Base-by-base conservation (phyloP, 2,797 vertebrate species). In the Peromyscus eremicus region DNA sequence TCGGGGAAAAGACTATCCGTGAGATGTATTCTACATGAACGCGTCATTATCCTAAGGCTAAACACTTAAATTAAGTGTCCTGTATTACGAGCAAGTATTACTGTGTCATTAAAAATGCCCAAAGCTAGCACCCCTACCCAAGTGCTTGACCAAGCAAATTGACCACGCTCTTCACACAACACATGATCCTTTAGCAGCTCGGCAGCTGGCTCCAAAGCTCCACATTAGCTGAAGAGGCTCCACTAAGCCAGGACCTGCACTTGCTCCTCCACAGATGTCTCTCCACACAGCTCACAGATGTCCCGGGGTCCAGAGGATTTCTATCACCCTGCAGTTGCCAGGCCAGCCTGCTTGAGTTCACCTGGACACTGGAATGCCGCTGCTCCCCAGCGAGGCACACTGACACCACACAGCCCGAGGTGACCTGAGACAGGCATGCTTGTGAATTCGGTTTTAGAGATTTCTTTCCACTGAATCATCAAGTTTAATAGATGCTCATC, bases 51-150 rank as follows among this genome's bases (percentile, higher is more conserved):
- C 16, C 87, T 13, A 14, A 71, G 70, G 19, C n/a, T 32, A 79
- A 32, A 34, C 29, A 32, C 4, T 79, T 77, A 16, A 29, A 46
- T 32, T 46, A 82, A 57, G 12, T 14, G 17, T 19, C 90, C 83
- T 68, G n/a, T 75, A 29, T 27, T 52, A 89, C 19, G 9, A 96
- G 29, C 37, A 60, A 40, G 23, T 90, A 64, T 87, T 79, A 77
- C 32, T 62, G 0, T 37, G 23, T 70, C 64, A 52, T 82, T 66
- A 84, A 95, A 93, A 87, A 87, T 13, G 11, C 16, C 0, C 46
- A 89, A 64, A 94, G 43, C 73, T 77, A 62, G 91, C 37, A 80
- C 64, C 40, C n/a, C 55, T 79, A 68, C 21, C 75, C n/a, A 32
- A 86, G n/a, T 16, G 19, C 75, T 70, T 64, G 62, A 62, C 80